Base-by-base conservation (phyloP, 2,797 vertebrate species). In the Chloroceryle inda region DNA sequence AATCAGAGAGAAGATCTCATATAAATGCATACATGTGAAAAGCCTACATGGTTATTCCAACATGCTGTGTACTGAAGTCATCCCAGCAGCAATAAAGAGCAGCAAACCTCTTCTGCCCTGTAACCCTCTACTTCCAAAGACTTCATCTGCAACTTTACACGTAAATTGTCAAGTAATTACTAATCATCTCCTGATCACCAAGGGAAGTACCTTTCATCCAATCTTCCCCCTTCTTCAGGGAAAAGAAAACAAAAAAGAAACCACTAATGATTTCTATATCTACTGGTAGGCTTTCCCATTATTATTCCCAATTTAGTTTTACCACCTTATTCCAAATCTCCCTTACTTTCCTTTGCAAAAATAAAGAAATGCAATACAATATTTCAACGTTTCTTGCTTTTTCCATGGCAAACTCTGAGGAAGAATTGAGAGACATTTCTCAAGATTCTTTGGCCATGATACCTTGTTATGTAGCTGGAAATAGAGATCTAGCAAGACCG, bases 141-240 rank as follows among this genome's bases (percentile, higher is more conserved):
- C 24, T 52, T 45, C 15, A n/a, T 40, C 22, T 85, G 55, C 50
- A 86, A 22, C 31, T 71, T 66, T 11, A 47, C 17, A 27, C 9
- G 37, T 45, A 31, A 9, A 27, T 35, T 33, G 47, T 11, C 56
- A 33, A 0, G 0, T 26, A 55, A n/a, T 35, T 45, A 40, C 40
- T 69, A 38, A 38, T 50, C 17, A 58, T 27, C 33, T 45, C 16
- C 42, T 83, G 49, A 56, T 26, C 26, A 58, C 19, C 1, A 3
- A 56, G 33, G 23, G 20, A 68, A 59, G 7, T 56, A n/a, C 11
- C n/a, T 68, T 71, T 40, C 35, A 59, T 38, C 24, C 35, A 75
- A n/a, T 19, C 49, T 58, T n/a, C 3, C 18, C 27, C 4, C 19
- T 44, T 61, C 38, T 73, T 52, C 35, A 13, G 14, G 18, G 19